Evolutionary conservation across 2,888 invertebrate genomes (phyloP).

Genomic region (Biston stratarius): DNA sequence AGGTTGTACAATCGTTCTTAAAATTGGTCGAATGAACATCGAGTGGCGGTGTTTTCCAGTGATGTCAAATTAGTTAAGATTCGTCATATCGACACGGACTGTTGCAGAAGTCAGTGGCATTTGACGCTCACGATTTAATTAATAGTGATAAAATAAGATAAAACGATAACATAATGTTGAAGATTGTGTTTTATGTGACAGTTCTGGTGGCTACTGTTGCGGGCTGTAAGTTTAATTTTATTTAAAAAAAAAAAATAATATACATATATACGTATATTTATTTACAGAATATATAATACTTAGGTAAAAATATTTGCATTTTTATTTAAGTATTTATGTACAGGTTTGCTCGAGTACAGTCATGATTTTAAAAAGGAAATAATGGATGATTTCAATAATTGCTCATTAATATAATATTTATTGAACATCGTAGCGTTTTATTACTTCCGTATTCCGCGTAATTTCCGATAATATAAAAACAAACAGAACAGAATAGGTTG

Average conservation of each 20-base stretch:
- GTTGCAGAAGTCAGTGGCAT: constrained; percentile 45
- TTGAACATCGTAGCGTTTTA: too few relatives aligned
- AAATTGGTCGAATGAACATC: constrained; percentile 27
- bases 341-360: too few relatives aligned
- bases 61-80: constrained; percentile 29
- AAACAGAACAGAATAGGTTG: too few relatives aligned
- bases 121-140: constrained; percentile 8
- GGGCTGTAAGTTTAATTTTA: constrained; percentile 55
- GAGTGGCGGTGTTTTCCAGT: constrained; percentile 24
- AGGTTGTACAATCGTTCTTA: constrained; percentile 8
- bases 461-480: too few relatives aligned
- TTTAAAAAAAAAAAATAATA: not conserved
- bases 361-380: too few relatives aligned
- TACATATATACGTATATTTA: too few relatives aligned
- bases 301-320: too few relatives aligned
- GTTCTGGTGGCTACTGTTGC: constrained; percentile 49
- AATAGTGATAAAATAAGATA: constrained; percentile 38
- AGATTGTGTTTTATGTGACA: constrained; percentile 45
- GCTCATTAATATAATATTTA: too few relatives aligned
- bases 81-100: constrained; percentile 38
- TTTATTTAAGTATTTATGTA: too few relatives aligned
- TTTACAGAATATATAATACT: too few relatives aligned
- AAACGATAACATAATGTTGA: constrained; percentile 49
- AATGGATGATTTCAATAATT: too few relatives aligned
- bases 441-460: too few relatives aligned